Evolutionary conservation across 2,888 invertebrate genomes (phyloP).

Genomic region (Agrochola lota): DNA sequence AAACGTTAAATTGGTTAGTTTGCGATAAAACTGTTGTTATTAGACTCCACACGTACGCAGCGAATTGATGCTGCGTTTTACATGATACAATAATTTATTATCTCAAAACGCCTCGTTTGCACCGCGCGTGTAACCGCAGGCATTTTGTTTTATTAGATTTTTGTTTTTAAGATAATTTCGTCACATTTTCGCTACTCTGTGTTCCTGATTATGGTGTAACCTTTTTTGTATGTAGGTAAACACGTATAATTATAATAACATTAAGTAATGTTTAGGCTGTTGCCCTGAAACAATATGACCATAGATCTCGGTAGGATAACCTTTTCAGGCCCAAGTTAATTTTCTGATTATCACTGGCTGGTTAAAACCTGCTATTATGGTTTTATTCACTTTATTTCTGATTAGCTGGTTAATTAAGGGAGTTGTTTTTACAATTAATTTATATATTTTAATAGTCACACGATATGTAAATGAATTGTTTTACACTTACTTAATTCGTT

Average conservation of each 20-base stretch:
- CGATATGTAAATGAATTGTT: slow-evolving; percentile 15
- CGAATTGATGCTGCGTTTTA: slow-evolving; percentile 23
- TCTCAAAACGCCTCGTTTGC: slow-evolving; percentile 10
- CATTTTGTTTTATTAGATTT: slow-evolving; percentile 62
- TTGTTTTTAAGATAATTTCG: slow-evolving; percentile 72
- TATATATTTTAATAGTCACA: slow-evolving; percentile 2
- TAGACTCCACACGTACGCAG: slow-evolving; percentile 21
- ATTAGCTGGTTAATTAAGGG: background rate
- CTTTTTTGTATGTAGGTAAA: slow-evolving; percentile 71
- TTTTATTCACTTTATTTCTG: background rate
- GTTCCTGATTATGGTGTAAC: slow-evolving; percentile 72
- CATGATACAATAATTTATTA: slow-evolving; percentile 31
- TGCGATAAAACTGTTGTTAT: slow-evolving; percentile 60
- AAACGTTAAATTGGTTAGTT: slow-evolving; percentile 53
- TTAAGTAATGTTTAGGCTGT: slow-evolving; percentile 68
- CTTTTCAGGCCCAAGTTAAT: slow-evolving; percentile 42
- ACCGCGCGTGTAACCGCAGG: slow-evolving; percentile 18
- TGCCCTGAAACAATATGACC: slow-evolving; percentile 52
- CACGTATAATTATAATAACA: slow-evolving; percentile 71
- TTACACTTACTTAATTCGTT: slow-evolving; percentile 11
- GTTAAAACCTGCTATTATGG: background rate
- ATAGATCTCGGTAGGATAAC: slow-evolving; percentile 56
- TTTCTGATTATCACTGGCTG: slow-evolving; percentile 27
- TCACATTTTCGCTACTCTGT: slow-evolving; percentile 69
- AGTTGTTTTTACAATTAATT: slow-evolving; percentile 16